A percentile compares a stretch with the other conserved stretches of the same genome.
Evolutionary conservation across 92 coral and sea anemone genomes (phyloP).

Genomic region (Epizoanthus ramosus): DNA sequence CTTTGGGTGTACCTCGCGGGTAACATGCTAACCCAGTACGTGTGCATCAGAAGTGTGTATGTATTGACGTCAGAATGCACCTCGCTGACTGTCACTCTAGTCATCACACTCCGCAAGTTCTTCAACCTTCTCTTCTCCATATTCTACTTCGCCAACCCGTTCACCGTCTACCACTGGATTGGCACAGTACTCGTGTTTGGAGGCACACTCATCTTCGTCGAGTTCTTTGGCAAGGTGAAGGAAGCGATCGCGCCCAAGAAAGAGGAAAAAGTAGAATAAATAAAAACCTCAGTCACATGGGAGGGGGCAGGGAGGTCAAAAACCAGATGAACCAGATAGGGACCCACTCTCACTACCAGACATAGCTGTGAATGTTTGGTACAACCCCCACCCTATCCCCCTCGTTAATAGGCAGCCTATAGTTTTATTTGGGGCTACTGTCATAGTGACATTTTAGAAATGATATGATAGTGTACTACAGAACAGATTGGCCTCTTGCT

Average conservation of each 20-base stretch:
- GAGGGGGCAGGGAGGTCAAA: too few relatives aligned
- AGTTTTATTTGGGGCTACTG: too few relatives aligned
- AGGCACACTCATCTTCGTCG: slow-evolving; percentile 91
- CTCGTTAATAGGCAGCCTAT: too few relatives aligned
- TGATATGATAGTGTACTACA: too few relatives aligned
- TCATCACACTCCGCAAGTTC: slow-evolving; percentile 94
- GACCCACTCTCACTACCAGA: too few relatives aligned
- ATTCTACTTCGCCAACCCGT: slow-evolving; percentile 85
- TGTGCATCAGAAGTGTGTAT: slow-evolving; percentile 91
- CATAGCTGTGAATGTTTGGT: too few relatives aligned
- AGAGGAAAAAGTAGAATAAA: slow-evolving; percentile 33
- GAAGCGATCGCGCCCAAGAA: slow-evolving; percentile 39
- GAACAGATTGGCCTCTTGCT: too few relatives aligned
- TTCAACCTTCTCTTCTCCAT: slow-evolving; percentile 85
- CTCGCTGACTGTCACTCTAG: slow-evolving; percentile 94
- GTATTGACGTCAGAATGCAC: slow-evolving; percentile 92
- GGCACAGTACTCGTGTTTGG: slow-evolving; percentile 85
- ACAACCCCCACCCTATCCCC: too few relatives aligned
- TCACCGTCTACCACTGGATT: slow-evolving; percentile 88
- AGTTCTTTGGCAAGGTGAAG: slow-evolving; percentile 72
- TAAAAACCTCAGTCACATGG: too few relatives aligned
- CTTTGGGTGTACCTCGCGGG: slow-evolving; percentile 92
- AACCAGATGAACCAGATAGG: too few relatives aligned
- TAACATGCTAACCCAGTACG: slow-evolving; percentile 87
- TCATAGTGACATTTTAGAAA: too few relatives aligned